Base-by-base conservation (phyloP, 1,140 invertebrate species). In the Drosophila prosaltans region DNA sequence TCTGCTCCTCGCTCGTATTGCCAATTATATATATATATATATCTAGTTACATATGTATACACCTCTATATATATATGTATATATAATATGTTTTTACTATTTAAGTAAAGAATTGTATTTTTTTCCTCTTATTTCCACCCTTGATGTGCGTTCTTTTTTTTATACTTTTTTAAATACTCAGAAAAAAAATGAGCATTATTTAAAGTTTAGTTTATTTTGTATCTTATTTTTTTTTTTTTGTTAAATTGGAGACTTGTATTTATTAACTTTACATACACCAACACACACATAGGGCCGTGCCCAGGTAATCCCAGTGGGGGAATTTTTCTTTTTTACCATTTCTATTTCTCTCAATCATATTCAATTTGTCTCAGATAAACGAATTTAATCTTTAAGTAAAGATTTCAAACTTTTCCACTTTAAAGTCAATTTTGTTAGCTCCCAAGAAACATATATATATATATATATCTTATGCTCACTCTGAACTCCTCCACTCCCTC, bases 1-100 rank as follows among this genome's bases (percentile, higher is more conserved):
- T 78, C 76, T 80, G 78, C 65, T 86, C 78, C 90, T 91, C 90
- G 85, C 90, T 90, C 90, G 64, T 80, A 90, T 90, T 91, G 90
- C 90, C 90, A 91, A 91, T 85, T 91, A 48, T 9, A 48, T 48
- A 48, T 43, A 43, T 43, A 43, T 43, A 43, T 43, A 43, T 16
- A 43, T 43, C 3, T 43, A 40, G 39, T 40, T 40, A 40, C 39
- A 43, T 43, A n/a, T 43, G 41, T 43, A 43, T 43, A n/a, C 11
- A 43, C 11, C 2, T n/a, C n/a, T 24, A 24, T 48, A 24, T 48
- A 9, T 51, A 48, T 48, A 48, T 48, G 26, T 51, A 48, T 48
- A 48, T 48, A 48, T 48, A 3, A 48, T 48, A 3, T 69, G 59
- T 73, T 74, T 80, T 80, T 80, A 72, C 80, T 69, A 72, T 68